These are phyloP conservation scores for Napeogenes sylphis DNA, from an alignment of 2,888 invertebrate genomes.

Conservation along the genomic window DNA sequence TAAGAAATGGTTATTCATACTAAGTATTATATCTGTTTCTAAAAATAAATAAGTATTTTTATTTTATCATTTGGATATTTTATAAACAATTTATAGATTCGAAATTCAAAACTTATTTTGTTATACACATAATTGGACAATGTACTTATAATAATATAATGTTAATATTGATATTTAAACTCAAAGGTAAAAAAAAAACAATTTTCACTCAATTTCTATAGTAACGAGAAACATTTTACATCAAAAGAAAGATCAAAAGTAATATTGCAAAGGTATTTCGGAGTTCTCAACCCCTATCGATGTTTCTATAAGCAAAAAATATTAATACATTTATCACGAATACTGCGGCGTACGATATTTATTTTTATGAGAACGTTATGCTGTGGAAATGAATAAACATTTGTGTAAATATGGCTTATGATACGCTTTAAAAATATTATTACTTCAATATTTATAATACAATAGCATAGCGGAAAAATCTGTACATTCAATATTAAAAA, in stretches of 20 bases:
- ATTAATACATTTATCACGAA: constrained; percentile 1
- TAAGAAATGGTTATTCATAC: neutral
- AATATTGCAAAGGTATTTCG: constrained; percentile 38
- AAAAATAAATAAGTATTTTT: neutral
- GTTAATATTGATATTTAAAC: no score
- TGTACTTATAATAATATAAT: no score
- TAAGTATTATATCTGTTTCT: neutral
- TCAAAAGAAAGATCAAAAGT: constrained; percentile 67
- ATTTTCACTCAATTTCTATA: constrained; percentile 1
- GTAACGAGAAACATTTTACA: constrained; percentile 21
- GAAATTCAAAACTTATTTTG: no score
- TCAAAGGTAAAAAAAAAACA: neutral
- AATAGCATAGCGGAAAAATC: no score
- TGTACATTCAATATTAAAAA: no score
- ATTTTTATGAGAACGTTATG: neutral
- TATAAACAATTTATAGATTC: no score
- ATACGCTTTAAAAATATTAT: no score
- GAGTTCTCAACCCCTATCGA: constrained; percentile 41
- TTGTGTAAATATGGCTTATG: neutral
- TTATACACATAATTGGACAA: no score
- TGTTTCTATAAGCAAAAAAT: constrained; percentile 6
- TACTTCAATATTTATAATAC: no score
- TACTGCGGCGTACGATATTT: neutral
- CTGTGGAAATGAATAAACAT: neutral
- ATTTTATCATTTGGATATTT: no score